Conservation (phyloP, 2,797 vertebrate species). For the Setipinna tenuifilis region DNA sequence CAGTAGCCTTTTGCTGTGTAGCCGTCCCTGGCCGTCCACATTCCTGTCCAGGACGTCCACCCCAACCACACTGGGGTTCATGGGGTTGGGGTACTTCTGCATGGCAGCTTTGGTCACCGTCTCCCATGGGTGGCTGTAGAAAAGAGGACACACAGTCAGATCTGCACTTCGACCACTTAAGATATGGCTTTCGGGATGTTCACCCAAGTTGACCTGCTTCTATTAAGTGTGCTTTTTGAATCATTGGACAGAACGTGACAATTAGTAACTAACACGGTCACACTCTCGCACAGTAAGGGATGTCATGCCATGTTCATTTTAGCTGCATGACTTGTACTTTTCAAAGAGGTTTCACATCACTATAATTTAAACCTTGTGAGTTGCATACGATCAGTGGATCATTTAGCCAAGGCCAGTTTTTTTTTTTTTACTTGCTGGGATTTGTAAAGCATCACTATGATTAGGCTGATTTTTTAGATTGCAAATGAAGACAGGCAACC, state of each 20-base stretch:
- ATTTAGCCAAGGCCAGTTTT: neutral
- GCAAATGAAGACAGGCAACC: neutral
- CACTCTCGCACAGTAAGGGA: conserved; percentile 37
- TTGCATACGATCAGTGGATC: neutral
- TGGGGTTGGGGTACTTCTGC: conserved; percentile 98
- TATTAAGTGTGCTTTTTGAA: neutral
- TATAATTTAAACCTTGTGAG: conserved; percentile 4
- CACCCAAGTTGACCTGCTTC: neutral
- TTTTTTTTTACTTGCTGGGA: no score
- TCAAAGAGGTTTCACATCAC: neutral
- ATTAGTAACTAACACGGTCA: no score
- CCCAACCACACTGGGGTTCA: conserved; percentile 95
- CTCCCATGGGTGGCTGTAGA: conserved; percentile 93
- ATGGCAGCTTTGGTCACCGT: conserved; percentile 95
- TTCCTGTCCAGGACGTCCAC: conserved; percentile 90
- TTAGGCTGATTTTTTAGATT: no score
- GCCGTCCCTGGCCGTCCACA: conserved; percentile 83
- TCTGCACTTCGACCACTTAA: neutral
- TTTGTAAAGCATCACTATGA: no score
- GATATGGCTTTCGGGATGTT: neutral
- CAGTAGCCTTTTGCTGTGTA: conserved; percentile 92
- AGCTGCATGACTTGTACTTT: neutral
- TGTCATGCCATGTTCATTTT: neutral
- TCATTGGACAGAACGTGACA: conserved; percentile 26
- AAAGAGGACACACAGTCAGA: neutral